Evolutionary conservation across 2,888 invertebrate species (phyloP).

Genomic region (Papilio elwesi): DNA sequence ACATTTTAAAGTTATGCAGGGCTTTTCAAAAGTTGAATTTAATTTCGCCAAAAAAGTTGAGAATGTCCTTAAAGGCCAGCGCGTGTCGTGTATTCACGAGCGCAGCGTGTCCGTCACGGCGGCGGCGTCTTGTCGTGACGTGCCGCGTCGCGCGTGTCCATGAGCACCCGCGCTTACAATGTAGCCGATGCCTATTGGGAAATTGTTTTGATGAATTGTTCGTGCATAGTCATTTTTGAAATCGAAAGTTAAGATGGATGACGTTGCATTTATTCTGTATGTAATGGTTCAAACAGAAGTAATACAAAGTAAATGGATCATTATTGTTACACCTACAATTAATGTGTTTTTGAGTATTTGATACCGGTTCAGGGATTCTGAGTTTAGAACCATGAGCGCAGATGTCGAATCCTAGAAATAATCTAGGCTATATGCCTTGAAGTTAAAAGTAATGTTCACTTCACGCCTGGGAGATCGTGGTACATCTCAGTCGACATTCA

Average conservation of each 20-base stretch:
- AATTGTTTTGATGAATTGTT: conserved; percentile 33
- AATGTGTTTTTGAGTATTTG: too few species aligned
- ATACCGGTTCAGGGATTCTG: too few species aligned
- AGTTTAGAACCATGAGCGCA: too few species aligned
- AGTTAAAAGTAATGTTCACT: too few species aligned
- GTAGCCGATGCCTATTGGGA: not conserved
- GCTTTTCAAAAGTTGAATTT: not conserved
- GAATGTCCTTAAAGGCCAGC: conserved; percentile 18
- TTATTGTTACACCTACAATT: too few species aligned
- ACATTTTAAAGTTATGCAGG: too few species aligned
- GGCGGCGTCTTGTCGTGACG: conserved; percentile 54
- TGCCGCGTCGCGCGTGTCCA: conserved; percentile 50
- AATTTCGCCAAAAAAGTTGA: not conserved
- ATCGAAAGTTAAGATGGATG: conserved; percentile 1
- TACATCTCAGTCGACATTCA: too few species aligned
- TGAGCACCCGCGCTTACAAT: conserved; percentile 45
- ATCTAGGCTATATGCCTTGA: too few species aligned
- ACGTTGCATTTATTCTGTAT: not conserved
- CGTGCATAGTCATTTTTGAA: conserved; percentile 1
- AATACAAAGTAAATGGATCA: too few species aligned
- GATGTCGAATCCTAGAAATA: too few species aligned
- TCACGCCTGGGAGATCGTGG: too few species aligned
- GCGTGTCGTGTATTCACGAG: conserved; percentile 47
- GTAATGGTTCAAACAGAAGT: not conserved
- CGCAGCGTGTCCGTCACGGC: conserved; percentile 50